Evolutionary conservation across 2,888 invertebrate species (phyloP), one percentile per base, ranked within the genome.

Genomic region (Noctua fimbriata): DNA sequence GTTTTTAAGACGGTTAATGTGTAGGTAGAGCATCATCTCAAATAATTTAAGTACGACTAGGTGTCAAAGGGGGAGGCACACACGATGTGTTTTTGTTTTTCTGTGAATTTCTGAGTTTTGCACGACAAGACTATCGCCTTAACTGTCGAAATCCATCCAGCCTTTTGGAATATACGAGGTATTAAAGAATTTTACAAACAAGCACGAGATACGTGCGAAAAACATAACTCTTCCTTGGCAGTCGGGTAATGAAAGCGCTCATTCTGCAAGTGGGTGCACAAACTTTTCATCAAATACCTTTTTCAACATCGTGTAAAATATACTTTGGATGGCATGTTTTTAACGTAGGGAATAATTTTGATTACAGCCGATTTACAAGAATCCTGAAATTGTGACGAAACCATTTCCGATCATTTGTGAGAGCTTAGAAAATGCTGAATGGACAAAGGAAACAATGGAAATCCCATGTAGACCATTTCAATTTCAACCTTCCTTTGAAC

Each of bases 401-500:
- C 95, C 93, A 1, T 95, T 95, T 82, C 90, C 92, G 0, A 89
- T 90, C 70, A 82, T 95, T 5, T 95, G 95, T 86, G 87, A 83
- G 12, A 91, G 91, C 2, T 76, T 95, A 72, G 91, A 93, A 71
- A 82, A 90, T 0, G 92, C 91, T 0, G 93, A 93, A 16, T 95
- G 95, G 95, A 92, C 90, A 55, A 89, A 92, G 4, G 87, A 90
- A 14, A 10, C 83, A 2, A 72, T 77, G 2, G 88, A 87, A 0
- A 63, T 78, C 18, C 70, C 83, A 0, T 58, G 73, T 36, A 84
- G 82, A 9, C 86, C 81, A 10, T 92, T 94, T 67, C 65, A 63
- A 5, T 92, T 92, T 81, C 90, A 91, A 12, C 94, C 95, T 1
- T 92, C 95, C 85, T 92, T 90, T 85, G 97, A 90, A 84, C 93